Base-by-base conservation (phyloP, 2,113 vertebrate species). In the Eurypyga helias region DNA sequence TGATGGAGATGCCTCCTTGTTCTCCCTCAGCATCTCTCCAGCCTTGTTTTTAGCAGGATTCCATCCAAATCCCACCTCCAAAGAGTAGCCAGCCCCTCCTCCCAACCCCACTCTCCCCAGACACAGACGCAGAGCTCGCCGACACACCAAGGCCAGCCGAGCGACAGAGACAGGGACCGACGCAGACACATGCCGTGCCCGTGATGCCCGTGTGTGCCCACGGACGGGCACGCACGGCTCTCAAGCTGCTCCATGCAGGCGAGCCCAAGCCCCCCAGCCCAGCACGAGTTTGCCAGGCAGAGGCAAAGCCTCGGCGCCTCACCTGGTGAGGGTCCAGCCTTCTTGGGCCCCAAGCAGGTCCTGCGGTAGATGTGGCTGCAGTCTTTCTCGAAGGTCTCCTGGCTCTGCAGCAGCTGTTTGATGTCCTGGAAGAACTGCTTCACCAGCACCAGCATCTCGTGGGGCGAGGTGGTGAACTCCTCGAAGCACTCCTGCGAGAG, bases 371-470 rank as follows among this genome's bases (percentile, higher is more conserved):
- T 93, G 4, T 20, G 60, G n/a, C 78, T 98, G 96, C 98, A 98
- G 51, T 98, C 95, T 73, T 94, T 97, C 85, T 72, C 96, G 1
- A 98, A 98, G 52, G 92, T 96, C 87, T 86, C 84, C 72, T 86
- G 48, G 13, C 87, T 58, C 58, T 88, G 90, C 81, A 98, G 96
- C 43, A 98, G 97, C 13, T 60, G 60, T 34, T 96, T 96, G 71
- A 97, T 98, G 84, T 97, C 89, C 24, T 93, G 95, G 94, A 98
- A 98, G 62, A 98, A 97, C 17, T 96, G 64, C 61, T 98, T 98
- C 90, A 98, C 97, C 95, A 96, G 96, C 83, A 98, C 81, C 88
- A 98, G 96, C 90, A 98, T 94, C 94, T 97, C 82, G 0, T 97
- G 91, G 4, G 98, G 97, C 12, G 97, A 98, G 65, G 97, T 96